Evolutionary conservation across 2,113 vertebrate genomes (phyloP).

Genomic region (Scolopax mira): DNA sequence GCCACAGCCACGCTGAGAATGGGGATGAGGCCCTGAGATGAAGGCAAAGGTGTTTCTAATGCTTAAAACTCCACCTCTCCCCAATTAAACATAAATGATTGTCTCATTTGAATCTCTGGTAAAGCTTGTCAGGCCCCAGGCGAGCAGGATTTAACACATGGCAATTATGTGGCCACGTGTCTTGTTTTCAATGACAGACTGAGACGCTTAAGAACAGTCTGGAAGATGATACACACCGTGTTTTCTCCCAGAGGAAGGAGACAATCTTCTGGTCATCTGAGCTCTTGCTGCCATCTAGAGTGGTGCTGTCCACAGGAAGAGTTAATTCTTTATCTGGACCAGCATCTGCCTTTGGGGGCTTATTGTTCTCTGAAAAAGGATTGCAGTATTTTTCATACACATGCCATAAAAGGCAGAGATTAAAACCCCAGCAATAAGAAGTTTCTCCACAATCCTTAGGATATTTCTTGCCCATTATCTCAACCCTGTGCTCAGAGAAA

Average conservation of each 20-base stretch:
- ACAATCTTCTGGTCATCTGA: slow-evolving; percentile 92
- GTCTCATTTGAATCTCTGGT: not conserved
- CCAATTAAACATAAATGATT: not conserved
- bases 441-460: not conserved
- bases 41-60: not conserved
- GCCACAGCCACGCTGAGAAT: not conserved
- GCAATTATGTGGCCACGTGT: not conserved
- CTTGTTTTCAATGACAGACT: not conserved
- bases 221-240: slow-evolving; percentile 74
- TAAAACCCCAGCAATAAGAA: not conserved
- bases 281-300: slow-evolving; percentile 93
- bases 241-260: slow-evolving; percentile 90
- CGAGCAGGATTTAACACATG: not conserved
- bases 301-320: slow-evolving; percentile 92
- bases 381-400: not conserved
- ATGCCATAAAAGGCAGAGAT: not conserved
- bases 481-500: not conserved
- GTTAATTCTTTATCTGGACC: slow-evolving; percentile 97
- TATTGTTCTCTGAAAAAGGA: slow-evolving; percentile 90
- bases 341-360: slow-evolving; percentile 90
- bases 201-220: not conserved
- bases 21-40: not conserved
- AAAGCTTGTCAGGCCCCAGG: not conserved
- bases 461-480: not conserved
- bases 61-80: not conserved